These are phyloP conservation scores for Balaeniceps rex DNA, from an alignment of 2,113 vertebrate species.

Conservation along the genomic window DNA sequence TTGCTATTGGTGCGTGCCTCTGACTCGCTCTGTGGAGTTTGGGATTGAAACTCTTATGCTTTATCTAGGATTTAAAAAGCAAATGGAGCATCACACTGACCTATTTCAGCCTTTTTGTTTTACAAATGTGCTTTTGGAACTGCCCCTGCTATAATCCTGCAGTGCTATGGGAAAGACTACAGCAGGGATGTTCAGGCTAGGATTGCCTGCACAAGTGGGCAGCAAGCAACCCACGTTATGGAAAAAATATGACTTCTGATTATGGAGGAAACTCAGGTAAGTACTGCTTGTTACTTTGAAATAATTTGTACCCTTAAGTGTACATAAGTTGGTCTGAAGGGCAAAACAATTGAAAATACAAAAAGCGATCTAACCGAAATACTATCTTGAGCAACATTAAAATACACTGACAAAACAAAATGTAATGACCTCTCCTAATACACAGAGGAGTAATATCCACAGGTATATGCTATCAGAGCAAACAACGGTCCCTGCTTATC, in stretches of 20 bases:
- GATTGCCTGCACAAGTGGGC: neutral
- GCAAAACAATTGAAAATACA: neutral
- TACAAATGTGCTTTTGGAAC: constrained; percentile 27
- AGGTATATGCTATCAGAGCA: neutral
- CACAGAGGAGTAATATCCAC: neutral
- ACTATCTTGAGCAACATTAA: neutral
- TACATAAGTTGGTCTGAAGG: neutral
- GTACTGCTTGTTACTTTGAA: neutral
- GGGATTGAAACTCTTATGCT: neutral
- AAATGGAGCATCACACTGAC: constrained; percentile 34
- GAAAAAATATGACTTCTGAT: neutral
- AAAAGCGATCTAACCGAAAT: neutral
- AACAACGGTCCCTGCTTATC: neutral
- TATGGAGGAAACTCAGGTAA: neutral
- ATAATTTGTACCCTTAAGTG: neutral
- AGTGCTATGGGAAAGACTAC: neutral
- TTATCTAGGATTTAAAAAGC: constrained; percentile 51
- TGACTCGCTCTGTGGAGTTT: neutral
- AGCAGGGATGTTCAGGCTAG: neutral
- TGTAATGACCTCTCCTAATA: neutral
- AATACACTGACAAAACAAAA: neutral
- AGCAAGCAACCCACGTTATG: neutral
- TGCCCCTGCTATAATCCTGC: neutral
- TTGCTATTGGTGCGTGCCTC: neutral
- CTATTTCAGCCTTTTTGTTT: constrained; percentile 41